Evolutionary conservation across 2,888 invertebrate genomes (phyloP).

Genomic region (Smittia aterrima): DNA sequence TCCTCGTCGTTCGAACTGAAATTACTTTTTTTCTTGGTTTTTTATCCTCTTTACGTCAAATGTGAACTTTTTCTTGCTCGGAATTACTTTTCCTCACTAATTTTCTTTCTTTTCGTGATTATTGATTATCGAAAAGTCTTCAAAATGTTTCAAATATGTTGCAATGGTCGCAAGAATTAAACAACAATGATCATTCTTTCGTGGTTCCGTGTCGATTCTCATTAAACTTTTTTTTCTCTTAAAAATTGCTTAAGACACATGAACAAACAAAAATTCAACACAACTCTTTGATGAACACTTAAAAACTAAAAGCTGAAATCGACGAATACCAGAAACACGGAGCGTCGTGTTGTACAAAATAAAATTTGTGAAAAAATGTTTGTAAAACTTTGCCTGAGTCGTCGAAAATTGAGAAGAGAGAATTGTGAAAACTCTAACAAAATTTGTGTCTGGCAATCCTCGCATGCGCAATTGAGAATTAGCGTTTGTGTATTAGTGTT

Average conservation of each 20-base stretch:
- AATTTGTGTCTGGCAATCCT: not conserved
- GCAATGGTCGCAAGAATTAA: not conserved
- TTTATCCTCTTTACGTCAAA: not conserved
- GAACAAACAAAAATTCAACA: conserved; percentile 41
- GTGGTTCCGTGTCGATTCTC: too few species aligned
- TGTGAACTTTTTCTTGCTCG: not conserved
- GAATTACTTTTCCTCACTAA: not conserved
- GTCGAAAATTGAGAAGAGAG: conserved; percentile 3
- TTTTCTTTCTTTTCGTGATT: not conserved
- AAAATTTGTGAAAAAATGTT: conserved; percentile 16
- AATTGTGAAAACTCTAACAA: not conserved
- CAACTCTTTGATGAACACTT: conserved; percentile 39
- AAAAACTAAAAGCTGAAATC: conserved; percentile 30
- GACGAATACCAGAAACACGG: conserved; percentile 17
- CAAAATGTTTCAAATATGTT: not conserved
- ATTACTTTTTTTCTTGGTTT: not conserved
- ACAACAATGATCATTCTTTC: too few species aligned
- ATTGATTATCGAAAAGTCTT: not conserved
- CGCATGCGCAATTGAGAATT: too few species aligned
- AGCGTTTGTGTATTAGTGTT: too few species aligned
- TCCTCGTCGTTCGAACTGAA: not conserved
- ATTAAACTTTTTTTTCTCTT: not conserved
- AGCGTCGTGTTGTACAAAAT: not conserved
- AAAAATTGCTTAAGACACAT: conserved; percentile 28
- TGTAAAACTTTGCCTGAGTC: conserved; percentile 29